Evolutionary conservation across 2,888 invertebrate species (phyloP).

Genomic region (Campoplex capitator): DNA sequence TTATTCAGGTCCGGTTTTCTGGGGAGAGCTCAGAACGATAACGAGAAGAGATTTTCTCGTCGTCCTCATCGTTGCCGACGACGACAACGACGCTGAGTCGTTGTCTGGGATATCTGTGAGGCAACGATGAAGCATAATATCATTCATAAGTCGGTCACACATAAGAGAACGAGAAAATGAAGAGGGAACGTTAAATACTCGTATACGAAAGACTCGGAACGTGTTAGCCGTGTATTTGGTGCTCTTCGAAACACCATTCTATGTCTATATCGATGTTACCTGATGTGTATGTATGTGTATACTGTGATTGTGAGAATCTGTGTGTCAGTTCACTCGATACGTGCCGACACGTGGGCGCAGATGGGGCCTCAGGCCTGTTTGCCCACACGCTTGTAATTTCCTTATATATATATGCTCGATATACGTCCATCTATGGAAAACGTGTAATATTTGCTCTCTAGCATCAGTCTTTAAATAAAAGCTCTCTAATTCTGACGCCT

Average conservation of each 20-base stretch:
- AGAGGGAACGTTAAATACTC: slow-evolving; percentile 34
- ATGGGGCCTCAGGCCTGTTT: slow-evolving; percentile 78
- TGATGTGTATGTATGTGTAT: not conserved
- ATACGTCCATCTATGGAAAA: slow-evolving; percentile 39
- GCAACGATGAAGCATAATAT: slow-evolving; percentile 74
- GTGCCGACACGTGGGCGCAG: slow-evolving; percentile 76
- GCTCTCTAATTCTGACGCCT: not conserved
- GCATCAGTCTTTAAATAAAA: not conserved
- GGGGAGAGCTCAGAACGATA: slow-evolving; percentile 72
- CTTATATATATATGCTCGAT: slow-evolving; percentile 25
- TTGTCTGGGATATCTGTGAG: slow-evolving; percentile 69
- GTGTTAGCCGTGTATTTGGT: slow-evolving; percentile 22
- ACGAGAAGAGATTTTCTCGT: slow-evolving; percentile 73
- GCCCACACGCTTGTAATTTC: slow-evolving; percentile 77
- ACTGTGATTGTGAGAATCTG: slow-evolving; percentile 34
- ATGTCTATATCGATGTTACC: slow-evolving; percentile 14
- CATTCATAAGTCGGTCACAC: slow-evolving; percentile 72
- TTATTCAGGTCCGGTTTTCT: slow-evolving; percentile 73
- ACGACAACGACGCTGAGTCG: slow-evolving; percentile 44
- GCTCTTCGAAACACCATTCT: slow-evolving; percentile 25
- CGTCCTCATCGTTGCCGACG: slow-evolving; percentile 53
- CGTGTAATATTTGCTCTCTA: slow-evolving; percentile 8
- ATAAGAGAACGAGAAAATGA: slow-evolving; percentile 42
- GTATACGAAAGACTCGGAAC: slow-evolving; percentile 31
- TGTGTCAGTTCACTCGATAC: slow-evolving; percentile 40